Conservation (phyloP, 2,888 invertebrate genomes). For the Nymphalis c-album region DNA sequence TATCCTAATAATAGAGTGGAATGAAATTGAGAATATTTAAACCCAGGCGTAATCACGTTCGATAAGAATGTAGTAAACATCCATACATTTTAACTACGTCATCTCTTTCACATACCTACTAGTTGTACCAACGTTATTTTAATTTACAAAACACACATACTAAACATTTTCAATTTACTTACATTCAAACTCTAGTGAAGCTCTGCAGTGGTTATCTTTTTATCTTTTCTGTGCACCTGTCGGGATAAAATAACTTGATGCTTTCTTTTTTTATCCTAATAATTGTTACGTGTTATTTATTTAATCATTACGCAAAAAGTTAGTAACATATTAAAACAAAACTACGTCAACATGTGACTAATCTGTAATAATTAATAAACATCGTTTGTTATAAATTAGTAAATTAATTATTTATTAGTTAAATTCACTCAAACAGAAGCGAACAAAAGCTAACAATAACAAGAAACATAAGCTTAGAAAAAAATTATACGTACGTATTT, state of each 20-base stretch:
- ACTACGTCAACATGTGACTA: background rate
- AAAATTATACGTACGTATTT: conserved; percentile 81
- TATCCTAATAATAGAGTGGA: too few relatives aligned
- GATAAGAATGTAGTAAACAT: too few relatives aligned
- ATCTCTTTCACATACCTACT: background rate
- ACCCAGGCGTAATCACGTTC: too few relatives aligned
- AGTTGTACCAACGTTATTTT: background rate
- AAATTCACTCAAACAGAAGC: conserved; percentile 2
- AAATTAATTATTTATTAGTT: background rate
- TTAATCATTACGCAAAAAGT: background rate
- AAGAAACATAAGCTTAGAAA: background rate
- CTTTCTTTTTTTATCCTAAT: conserved; percentile 29
- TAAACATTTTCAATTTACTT: conserved; percentile 49
- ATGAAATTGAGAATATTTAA: too few relatives aligned
- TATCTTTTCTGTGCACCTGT: conserved; percentile 72
- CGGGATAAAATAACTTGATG: conserved; percentile 55
- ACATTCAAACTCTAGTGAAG: conserved; percentile 53
- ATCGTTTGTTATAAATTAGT: background rate
- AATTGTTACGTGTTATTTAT: conserved; percentile 3
- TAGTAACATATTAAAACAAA: background rate
- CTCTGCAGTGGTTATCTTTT: conserved; percentile 68
- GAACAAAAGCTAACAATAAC: conserved; percentile 14
- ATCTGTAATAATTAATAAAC: background rate
- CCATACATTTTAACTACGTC: too few relatives aligned
- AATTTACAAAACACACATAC: background rate